Base-by-base conservation (phyloP, 2,888 invertebrate genomes). In the Panorpa germanica region DNA sequence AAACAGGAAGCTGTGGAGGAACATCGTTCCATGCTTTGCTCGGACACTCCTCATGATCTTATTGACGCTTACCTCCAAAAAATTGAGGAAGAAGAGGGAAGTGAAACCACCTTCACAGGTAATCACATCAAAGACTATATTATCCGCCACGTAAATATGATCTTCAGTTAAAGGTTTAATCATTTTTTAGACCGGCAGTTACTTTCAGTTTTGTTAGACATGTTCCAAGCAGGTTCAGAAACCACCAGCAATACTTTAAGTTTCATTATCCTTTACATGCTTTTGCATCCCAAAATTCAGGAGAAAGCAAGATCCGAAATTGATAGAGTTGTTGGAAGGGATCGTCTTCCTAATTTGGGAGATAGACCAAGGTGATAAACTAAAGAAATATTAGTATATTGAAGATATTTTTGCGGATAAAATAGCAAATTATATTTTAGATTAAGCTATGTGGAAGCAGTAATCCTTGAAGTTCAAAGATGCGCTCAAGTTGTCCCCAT, bases 221-320 rank as follows among this genome's bases (percentile, higher is more conserved):
- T 70, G 24, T 64, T 70, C 40, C 55, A 69, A 41, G 69, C 63
- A n/a, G 69, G 68, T 2, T 52, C 58, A 1, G 55, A 56, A 33
- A 67, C 67, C 1, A 67, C 66, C 1, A 57, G 63, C 29, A 53
- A 52, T 24, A 62, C 64, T 1, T 40, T 70, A 21, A 61, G 62
- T 32, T 65, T 65, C 43, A 52, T 59, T 2, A 53, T 70, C 27
- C 43, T 67, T 15, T 53, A 55, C 35, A 62, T 68, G 60, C 46
- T 61, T n/a, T 42, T 59, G 5, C 49, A 63, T 42, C 65, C 62
- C 23, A 55, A 63, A 1, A 45, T 66, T 3, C 64, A 68, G 41
- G 39, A 47, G 7, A 58, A 59, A 39, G 50, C 63, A 3, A 62
- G 63, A 28, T 39, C 47, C 6, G 59, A 63, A 38, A 43, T 70